Percentiles rank a stretch among this genome's conserved stretches.
Evolutionary conservation across 2,888 invertebrate genomes (phyloP).

Genomic region (Ceraclea dissimilis): DNA sequence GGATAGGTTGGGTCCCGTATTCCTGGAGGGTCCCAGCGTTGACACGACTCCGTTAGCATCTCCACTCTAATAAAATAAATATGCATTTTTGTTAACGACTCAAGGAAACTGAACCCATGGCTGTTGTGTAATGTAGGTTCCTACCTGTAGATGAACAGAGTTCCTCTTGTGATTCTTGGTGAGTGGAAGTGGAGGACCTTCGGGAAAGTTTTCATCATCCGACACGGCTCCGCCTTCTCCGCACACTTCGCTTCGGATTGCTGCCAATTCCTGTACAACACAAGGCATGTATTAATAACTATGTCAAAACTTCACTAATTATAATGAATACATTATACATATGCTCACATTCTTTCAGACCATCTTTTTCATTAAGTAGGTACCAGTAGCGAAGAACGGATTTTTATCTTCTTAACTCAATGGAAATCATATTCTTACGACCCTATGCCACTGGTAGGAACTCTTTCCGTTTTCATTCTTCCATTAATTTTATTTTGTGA

Average conservation of each 20-base stretch:
- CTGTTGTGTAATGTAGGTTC: too few species aligned
- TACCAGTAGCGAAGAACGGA: too few species aligned
- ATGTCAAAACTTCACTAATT: slow-evolving; percentile 23
- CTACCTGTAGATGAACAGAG: slow-evolving; percentile 9
- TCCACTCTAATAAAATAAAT: slow-evolving; percentile 32
- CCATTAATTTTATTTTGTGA: too few species aligned
- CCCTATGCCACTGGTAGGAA: too few species aligned
- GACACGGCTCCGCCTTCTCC: slow-evolving; percentile 57
- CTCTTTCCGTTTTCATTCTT: too few species aligned
- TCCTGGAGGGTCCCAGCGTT: slow-evolving; percentile 36
- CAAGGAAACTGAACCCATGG: too few species aligned
- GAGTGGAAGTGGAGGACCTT: slow-evolving; percentile 50
- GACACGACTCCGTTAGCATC: slow-evolving; percentile 35
- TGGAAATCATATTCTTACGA: too few species aligned
- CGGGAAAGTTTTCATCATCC: slow-evolving; percentile 73
- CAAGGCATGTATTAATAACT: too few species aligned
- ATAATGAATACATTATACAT: not conserved
- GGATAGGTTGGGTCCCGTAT: slow-evolving; percentile 36
- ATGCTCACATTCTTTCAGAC: not conserved
- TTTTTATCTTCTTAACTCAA: too few species aligned
- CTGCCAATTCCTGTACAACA: slow-evolving; percentile 54
- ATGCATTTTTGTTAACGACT: not conserved
- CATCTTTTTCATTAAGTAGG: not conserved
- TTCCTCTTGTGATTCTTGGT: slow-evolving; percentile 15
- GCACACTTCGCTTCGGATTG: slow-evolving; percentile 59